These are phyloP conservation scores for Microctonus hyperodae DNA, from an alignment of 2,888 invertebrate genomes.

Conservation along the genomic window DNA sequence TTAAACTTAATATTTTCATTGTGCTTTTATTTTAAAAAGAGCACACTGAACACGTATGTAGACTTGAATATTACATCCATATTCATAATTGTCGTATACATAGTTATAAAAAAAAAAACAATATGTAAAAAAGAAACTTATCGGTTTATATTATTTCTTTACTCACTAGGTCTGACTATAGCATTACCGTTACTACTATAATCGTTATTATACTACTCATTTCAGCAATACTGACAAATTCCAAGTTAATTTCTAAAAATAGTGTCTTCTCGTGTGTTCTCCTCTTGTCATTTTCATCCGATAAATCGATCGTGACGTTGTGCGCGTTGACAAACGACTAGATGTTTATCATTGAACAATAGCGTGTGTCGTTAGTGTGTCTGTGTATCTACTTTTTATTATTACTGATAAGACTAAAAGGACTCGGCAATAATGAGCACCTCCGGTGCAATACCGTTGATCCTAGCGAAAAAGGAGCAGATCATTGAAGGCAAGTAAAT, in stretches of 20 bases:
- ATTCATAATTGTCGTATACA: neutral
- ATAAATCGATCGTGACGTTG: slow-evolving; percentile 28
- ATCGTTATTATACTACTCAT: slow-evolving; percentile 6
- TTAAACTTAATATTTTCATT: no score
- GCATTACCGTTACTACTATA: neutral
- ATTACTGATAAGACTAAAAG: slow-evolving; percentile 11
- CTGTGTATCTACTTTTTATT: neutral
- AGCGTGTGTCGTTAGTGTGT: slow-evolving; percentile 17
- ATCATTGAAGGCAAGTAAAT: slow-evolving; percentile 56
- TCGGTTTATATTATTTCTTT: neutral
- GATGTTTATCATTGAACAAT: slow-evolving; percentile 24
- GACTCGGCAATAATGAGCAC: slow-evolving; percentile 48
- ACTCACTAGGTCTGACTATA: slow-evolving; percentile 15
- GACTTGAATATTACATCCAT: neutral
- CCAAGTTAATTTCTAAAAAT: slow-evolving; percentile 2
- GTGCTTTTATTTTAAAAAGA: no score
- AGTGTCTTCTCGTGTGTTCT: neutral
- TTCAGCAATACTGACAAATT: neutral
- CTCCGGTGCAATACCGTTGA: slow-evolving; percentile 57
- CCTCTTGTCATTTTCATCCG: slow-evolving; percentile 4
- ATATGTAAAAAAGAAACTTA: neutral
- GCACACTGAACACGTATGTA: neutral
- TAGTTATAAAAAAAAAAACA: neutral
- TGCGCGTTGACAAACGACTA: neutral
- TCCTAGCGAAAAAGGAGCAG: slow-evolving; percentile 55